These are phyloP conservation scores for Hemiprocne comata DNA, from an alignment of 2,113 vertebrate species.

Conservation along the genomic window DNA sequence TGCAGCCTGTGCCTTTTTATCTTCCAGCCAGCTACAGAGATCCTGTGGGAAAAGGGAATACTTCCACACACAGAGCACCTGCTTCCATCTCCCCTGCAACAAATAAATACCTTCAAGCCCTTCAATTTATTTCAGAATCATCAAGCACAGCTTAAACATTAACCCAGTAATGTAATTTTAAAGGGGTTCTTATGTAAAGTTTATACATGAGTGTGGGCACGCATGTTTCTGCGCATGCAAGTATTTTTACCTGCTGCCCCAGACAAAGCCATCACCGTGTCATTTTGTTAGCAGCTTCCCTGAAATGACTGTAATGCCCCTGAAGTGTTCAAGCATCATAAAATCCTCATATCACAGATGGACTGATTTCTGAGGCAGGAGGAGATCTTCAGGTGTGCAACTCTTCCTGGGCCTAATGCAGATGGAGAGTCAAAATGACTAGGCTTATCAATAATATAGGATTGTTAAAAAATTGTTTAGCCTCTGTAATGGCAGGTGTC, in stretches of 20 bases:
- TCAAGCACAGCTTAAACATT: not conserved
- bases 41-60: constrained; percentile 28
- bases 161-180: not conserved
- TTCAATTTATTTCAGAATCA: not conserved
- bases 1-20: constrained; percentile 12
- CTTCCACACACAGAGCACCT: not conserved
- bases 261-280: not conserved
- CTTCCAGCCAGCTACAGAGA: not conserved
- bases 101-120: constrained; percentile 7
- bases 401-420: not conserved
- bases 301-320: not conserved
- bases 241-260: not conserved
- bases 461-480: not conserved
- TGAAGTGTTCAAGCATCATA: constrained; percentile 39
- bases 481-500: not conserved
- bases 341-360: constrained; percentile 41
- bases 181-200: not conserved
- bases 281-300: constrained; percentile 26
- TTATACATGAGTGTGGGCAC: not conserved
- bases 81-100: not conserved
- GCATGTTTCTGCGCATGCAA: not conserved
- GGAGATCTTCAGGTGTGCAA: not conserved
- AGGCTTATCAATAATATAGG: not conserved
- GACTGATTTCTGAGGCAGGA: not conserved
- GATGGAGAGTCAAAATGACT: not conserved